Percentiles rank a stretch among this genome's conserved stretches.
These are phyloP conservation scores for Drosophila anomelani DNA, from an alignment of 2,888 invertebrate genomes.

Conservation along the genomic window DNA sequence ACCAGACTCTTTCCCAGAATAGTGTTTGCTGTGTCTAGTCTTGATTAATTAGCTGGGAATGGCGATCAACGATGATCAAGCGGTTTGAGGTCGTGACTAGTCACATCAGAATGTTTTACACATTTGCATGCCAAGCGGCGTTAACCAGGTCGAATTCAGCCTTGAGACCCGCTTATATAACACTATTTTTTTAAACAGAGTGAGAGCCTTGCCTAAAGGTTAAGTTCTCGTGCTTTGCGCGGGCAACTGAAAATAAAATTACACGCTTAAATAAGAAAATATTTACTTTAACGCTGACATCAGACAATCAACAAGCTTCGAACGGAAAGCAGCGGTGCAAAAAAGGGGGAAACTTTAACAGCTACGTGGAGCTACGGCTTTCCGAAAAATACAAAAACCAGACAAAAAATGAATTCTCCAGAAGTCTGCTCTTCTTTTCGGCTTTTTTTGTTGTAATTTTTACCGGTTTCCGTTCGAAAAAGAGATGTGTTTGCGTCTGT, in stretches of 20 bases:
- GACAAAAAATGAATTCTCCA: conserved; percentile 17
- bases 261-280: conserved; percentile 75
- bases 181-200: conserved; percentile 13
- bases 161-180: conserved; percentile 48
- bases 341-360: conserved; percentile 18
- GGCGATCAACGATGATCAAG: conserved; percentile 33
- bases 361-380: conserved; percentile 40
- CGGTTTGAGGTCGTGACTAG: conserved; percentile 35
- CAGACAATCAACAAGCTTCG: conserved; percentile 53
- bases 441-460: conserved; percentile 45
- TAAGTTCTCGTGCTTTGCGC: conserved; percentile 11
- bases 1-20: conserved; percentile 10
- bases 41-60: conserved; percentile 76
- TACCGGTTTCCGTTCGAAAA: conserved; percentile 63
- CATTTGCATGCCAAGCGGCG: conserved; percentile 40
- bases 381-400: conserved; percentile 28
- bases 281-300: conserved; percentile 76
- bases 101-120: conserved; percentile 33
- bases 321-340: conserved; percentile 9
- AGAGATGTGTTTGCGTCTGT: conserved; percentile 51
- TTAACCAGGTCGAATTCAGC: conserved; percentile 24
- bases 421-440: conserved; percentile 35
- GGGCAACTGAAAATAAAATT: conserved; percentile 62
- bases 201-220: conserved; percentile 26
- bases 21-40: conserved; percentile 13